Evolutionary conservation across 37 sponge, comb jelly and placozoan species (phyloP).

Genomic region (Petrosia ficiformis): DNA sequence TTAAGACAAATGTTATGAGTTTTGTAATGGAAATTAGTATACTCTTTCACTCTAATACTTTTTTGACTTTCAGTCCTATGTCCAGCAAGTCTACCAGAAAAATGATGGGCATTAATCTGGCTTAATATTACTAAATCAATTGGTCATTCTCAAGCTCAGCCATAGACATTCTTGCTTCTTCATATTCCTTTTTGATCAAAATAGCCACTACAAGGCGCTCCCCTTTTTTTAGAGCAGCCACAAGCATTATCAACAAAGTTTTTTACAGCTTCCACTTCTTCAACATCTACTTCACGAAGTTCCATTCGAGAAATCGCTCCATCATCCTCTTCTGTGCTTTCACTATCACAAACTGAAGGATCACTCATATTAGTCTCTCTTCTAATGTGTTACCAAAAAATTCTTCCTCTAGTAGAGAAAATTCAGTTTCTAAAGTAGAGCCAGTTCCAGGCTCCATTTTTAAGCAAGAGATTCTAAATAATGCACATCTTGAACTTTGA

Average conservation of each 20-base stretch:
- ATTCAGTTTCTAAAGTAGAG: not conserved
- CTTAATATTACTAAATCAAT: not conserved
- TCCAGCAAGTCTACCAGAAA: not conserved
- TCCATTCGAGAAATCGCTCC: not conserved
- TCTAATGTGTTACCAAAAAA: not conserved
- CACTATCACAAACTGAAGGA: not conserved
- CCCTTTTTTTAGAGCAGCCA: not conserved
- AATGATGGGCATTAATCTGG: constrained; percentile 8
- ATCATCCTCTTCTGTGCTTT: not conserved
- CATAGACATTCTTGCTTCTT: not conserved
- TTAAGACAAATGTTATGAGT: not conserved
- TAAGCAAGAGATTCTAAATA: no score
- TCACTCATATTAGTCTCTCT: not conserved
- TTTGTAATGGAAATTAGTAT: not conserved
- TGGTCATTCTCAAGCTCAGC: not conserved
- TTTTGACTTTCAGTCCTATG: constrained; percentile 5
- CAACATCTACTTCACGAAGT: not conserved
- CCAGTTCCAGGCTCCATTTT: no score
- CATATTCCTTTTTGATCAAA: not conserved
- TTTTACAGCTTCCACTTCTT: not conserved
- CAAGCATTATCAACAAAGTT: not conserved
- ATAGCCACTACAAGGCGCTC: not conserved
- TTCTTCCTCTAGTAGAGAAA: not conserved
- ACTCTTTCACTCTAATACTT: not conserved
- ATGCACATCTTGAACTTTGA: no score